Base-by-base conservation (phyloP, 1,140 invertebrate genomes). In the Latrodectus geometricus region DNA sequence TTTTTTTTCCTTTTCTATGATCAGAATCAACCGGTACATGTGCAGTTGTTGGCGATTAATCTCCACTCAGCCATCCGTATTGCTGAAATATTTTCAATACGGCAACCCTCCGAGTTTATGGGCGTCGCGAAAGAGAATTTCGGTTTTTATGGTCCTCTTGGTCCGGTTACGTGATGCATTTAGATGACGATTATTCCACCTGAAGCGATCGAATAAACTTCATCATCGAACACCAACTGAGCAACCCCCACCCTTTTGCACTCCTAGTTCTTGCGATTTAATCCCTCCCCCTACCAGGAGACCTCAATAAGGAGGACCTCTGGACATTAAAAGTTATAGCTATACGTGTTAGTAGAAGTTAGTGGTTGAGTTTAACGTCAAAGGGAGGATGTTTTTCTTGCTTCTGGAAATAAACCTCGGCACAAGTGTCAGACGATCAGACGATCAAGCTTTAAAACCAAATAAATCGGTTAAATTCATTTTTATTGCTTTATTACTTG, bases 171-270 rank as follows among this genome's bases (percentile, higher is more conserved):
- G 80, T 83, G 80, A 83, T 83, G 80, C 80, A 83, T 83, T 83
- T 83, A 83, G 80, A 83, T 83, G 80, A 65, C 80, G 80, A 83
- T 83, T 83, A 83, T 83, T 83, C 72, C 80, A 83, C 80, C 80
- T 83, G 80, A 83, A 83, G 80, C 69, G 70, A 35, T 17, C 80
- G 80, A 73, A 83, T 83, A 73, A 83, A 83, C 80, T 83, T 83
- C 80, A 83, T 83, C 80, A 83, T 74, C 23, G 75, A 73, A 61
- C 35, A 35, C 11, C 54, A 61, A 61, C 54, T 61, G 54, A 35
- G 54, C n/a, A 70, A 50, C 70, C 70, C 21, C 50, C 9, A 70
- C 49, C 50, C 56, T 35, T 35, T 35, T 35, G 35, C 35, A 35
- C 80, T 68, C 80, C 80, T 68, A 35, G 69, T 83, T 48, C 80